Evolutionary conservation across 2,113 vertebrate genomes (phyloP), one percentile per base, ranked within the genome.

Genomic region (Silurus asotus): DNA sequence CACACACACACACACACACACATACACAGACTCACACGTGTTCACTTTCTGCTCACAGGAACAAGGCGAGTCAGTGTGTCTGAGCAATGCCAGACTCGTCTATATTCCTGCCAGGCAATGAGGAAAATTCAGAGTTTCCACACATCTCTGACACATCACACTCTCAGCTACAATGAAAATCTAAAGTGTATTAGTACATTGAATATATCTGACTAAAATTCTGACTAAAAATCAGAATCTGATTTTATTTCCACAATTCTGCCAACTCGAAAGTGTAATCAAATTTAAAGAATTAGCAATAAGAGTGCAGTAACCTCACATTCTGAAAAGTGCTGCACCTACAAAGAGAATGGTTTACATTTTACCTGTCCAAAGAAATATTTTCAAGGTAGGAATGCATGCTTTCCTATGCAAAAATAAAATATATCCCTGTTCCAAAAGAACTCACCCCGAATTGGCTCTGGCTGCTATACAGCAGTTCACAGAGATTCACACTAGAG

Each of bases 371-470:
- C 28, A 77, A 51, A 74, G 23, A 37, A 28, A 19, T 0, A 15
- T 77, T 37, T 37, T 75, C 5, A 51, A 55, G 51, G 51, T 55
- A 37, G 37, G 14, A 78, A 28, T 19, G 3, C n/a, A 14, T 37
- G 19, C 23, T 61, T 88, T 48, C 15, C 28, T 62, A 76, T 28
- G 37, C 45, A 19, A 19, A 51, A 51, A 51, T 14, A 55, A 19
- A 19, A 51, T 28, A 51, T 14, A 55, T 58, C 58, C 62, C 9
- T 23, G 45, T 74, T 56, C 56, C 11, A 45, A 72, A 74, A 80
- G 15, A 48, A 70, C 89, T 88, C 92, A 96, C 96, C 92, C 92
- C 92, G 88, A 92, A 93, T 81, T 93, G 90, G 8, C 85, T 82
- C 81, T 93, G 91, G 56, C 93, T 91, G 83, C 94, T 92, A n/a